A percentile compares a stretch with the other conserved stretches of the same genome.
These are phyloP conservation scores for Nudaria mundana DNA, from an alignment of 2,888 invertebrate species.

Conservation along the genomic window DNA sequence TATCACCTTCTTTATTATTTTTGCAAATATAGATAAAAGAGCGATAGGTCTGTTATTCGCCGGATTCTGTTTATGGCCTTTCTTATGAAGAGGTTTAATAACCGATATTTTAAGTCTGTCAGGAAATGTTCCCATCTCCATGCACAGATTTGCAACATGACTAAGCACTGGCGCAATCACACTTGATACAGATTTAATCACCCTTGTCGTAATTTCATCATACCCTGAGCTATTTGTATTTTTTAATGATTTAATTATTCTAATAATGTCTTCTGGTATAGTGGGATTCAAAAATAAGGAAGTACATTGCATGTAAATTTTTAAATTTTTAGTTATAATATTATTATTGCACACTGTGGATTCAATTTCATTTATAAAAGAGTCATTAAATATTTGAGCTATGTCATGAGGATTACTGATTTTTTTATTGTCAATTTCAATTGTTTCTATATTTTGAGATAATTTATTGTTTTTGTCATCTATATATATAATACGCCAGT, in stretches of 20 bases:
- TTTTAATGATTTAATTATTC: not conserved
- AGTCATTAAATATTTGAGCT: no score
- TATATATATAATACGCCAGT: no score
- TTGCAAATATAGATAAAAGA: not conserved
- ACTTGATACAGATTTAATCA: not conserved
- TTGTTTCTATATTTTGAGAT: no score
- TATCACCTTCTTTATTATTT: not conserved
- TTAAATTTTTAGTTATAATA: no score
- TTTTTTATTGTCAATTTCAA: no score
- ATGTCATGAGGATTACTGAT: no score
- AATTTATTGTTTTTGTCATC: no score
- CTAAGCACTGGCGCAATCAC: not conserved
- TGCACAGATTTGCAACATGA: not conserved
- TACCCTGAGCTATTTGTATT: slow-evolving; percentile 1
- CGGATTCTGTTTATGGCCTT: not conserved
- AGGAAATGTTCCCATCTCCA: not conserved
- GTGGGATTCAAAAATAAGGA: slow-evolving; percentile 3
- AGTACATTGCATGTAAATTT: not conserved
- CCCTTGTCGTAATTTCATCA: not conserved
- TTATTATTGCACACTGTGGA: no score
- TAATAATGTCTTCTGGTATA: not conserved
- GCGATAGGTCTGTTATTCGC: not conserved
- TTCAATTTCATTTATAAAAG: no score
- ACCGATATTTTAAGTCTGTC: not conserved
- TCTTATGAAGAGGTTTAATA: not conserved